These are phyloP conservation scores for Pseudomyrmex dendroicus DNA, from an alignment of 1,140 invertebrate species.

Conservation along the genomic window DNA sequence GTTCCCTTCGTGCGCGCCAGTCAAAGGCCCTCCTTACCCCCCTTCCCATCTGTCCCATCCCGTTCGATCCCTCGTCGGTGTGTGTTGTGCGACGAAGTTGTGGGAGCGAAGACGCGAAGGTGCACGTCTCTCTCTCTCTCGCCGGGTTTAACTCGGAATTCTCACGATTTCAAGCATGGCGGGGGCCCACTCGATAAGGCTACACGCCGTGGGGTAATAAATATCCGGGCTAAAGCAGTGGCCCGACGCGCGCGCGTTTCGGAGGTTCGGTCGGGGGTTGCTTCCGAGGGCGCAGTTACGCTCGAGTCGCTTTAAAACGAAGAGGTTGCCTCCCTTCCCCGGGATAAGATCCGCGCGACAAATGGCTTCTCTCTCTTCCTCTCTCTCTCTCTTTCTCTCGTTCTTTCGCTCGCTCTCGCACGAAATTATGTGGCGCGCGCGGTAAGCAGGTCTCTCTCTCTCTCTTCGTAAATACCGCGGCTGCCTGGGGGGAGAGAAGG, in stretches of 20 bases:
- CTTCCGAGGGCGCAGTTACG: constrained; percentile 33
- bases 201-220: constrained; percentile 58
- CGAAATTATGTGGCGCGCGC: constrained; percentile 39
- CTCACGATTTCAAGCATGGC: constrained; percentile 60
- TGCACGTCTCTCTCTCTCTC: too few species aligned
- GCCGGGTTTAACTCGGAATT: constrained; percentile 60
- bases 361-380: constrained; percentile 9
- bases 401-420: not conserved
- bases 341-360: constrained; percentile 60
- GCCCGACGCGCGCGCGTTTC: constrained; percentile 49
- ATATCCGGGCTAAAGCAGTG: constrained; percentile 61
- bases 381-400: not conserved
- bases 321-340: not conserved
- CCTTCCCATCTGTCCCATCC: not conserved
- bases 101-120: too few species aligned
- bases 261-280: constrained; percentile 8
- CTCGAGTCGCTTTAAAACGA: constrained; percentile 53
- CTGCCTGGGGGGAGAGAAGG: not conserved
- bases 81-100: not conserved
- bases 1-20: constrained; percentile 71
- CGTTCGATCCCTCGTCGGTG: not conserved
- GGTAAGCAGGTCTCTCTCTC: constrained; percentile 16
- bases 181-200: constrained; percentile 64
- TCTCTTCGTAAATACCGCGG: constrained; percentile 32
- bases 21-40: constrained; percentile 64